Base-by-base conservation (phyloP, 2,888 invertebrate species). In the Pollenia amentaria region DNA sequence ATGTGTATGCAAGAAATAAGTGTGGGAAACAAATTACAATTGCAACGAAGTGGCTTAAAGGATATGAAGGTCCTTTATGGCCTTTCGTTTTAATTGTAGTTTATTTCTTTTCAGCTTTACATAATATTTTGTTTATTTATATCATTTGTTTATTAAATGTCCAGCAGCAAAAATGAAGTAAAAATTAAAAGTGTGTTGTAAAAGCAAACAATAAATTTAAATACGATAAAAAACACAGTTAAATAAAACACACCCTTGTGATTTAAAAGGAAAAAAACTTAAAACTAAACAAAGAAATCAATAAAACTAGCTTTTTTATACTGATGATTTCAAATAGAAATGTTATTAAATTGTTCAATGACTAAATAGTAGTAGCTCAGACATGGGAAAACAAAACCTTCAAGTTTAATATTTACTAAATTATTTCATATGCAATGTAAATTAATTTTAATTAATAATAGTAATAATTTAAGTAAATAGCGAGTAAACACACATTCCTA, bases 281-380 rank as follows among this genome's bases (percentile, higher is more conserved):
- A 86, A 76, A 65, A 76, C 46, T 83, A 83, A 81, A 79, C 55
- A 75, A 85, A 75, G 12, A 78, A 75, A 82, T 64, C 44, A 44
- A 46, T 64, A 60, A 72, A 83, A 53, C 14, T 16, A 57, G 29
- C 16, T 67, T 67, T 44, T 69, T 51, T 42, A 29, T 46, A 16
- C 55, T 12, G 40, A 62, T 21, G 46, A 38, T n/a, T 57, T 67
- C 21, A 55, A 21, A 44, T 1, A 57, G 46, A 46, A 69, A 53
- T 38, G 46, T n/a, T 44, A 11, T 2, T 46, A 57, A 46, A 46
- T 6, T 7, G 14, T 38, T 38, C 0, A 60, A 38, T 60, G 2
- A 40, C 38, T 60, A 38, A 38, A n/a, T 51, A n/a, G 9, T n/a
- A 60, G 14, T 40, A 29, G 40, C 40, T 40, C 16, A 10, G 60